These are phyloP conservation scores for Mohoua ochrocephala DNA, from an alignment of 2,113 vertebrate genomes.

Conservation along the genomic window DNA sequence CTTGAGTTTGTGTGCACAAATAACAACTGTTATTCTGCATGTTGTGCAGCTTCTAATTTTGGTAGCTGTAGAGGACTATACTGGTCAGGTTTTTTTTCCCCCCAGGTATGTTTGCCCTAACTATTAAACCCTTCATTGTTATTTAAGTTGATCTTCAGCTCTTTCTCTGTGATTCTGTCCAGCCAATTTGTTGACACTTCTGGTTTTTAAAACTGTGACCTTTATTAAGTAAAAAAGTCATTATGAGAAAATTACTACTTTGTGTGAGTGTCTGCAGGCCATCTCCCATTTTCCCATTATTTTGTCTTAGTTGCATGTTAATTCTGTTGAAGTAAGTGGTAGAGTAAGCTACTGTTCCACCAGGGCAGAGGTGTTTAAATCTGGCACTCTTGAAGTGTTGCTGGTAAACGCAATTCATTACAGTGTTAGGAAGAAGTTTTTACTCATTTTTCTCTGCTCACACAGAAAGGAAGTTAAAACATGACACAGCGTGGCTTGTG, in stretches of 20 bases:
- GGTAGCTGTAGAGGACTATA: not conserved
- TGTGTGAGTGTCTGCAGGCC: not conserved
- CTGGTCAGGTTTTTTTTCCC: not conserved
- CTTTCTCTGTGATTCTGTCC: not conserved
- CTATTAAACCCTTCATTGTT: not conserved
- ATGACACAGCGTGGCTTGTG: not conserved
- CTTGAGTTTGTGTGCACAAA: not conserved
- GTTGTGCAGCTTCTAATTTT: not conserved
- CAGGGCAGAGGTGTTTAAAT: not conserved
- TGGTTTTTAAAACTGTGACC: not conserved
- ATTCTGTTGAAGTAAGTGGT: not conserved
- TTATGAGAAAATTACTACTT: not conserved
- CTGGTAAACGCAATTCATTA: not conserved
- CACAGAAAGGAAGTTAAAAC: not conserved
- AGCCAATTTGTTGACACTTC: not conserved
- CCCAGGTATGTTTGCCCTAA: not conserved
- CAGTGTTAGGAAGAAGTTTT: not conserved
- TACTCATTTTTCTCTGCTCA: not conserved
- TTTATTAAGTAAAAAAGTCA: not conserved
- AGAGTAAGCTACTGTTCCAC: not conserved
- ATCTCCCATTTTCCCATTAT: not conserved
- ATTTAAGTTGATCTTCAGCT: not conserved
- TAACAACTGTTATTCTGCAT: not conserved
- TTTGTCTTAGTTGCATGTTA: not conserved
- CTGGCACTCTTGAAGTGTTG: not conserved